phyloP scores from a whole-genome alignment of 92 coral and sea anemone species.

The Palythoa grandiflora region DNA sequence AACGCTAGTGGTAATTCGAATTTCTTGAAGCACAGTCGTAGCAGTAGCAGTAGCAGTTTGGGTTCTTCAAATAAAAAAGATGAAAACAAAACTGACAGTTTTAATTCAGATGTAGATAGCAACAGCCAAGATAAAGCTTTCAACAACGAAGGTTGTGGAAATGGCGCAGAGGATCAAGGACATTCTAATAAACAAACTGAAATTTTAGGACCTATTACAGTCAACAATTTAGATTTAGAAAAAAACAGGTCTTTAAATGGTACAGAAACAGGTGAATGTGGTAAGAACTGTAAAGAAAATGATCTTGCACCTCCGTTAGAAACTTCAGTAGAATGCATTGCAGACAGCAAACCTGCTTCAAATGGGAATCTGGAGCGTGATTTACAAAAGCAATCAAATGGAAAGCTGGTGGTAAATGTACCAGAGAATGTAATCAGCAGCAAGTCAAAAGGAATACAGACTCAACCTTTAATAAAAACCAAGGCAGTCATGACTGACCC shows the following conservation, averaged over 20 bases:
- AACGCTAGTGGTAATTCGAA: neutral
- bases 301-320: neutral
- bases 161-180: neutral
- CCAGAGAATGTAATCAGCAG: conserved; percentile 53
- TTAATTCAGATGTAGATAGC: neutral
- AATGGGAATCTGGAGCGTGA: neutral
- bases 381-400: conserved; percentile 28
- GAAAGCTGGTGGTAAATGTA: neutral
- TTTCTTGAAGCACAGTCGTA: neutral
- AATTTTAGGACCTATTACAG: neutral
- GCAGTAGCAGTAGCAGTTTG: neutral
- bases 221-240: neutral
- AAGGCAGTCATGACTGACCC: conserved; percentile 91
- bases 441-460: conserved; percentile 83
- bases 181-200: conserved; percentile 23
- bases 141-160: neutral
- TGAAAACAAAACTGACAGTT: conserved; percentile 15
- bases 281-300: neutral
- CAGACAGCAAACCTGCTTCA: neutral
- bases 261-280: neutral
- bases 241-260: neutral
- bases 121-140: neutral
- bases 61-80: conserved; percentile 2
- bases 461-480: conserved; percentile 78
- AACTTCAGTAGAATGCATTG: neutral